A percentile compares a stretch with the other conserved stretches of the same genome.
Conservation (phyloP, 2,797 vertebrate genomes). For the Sebastes miniatus region DNA sequence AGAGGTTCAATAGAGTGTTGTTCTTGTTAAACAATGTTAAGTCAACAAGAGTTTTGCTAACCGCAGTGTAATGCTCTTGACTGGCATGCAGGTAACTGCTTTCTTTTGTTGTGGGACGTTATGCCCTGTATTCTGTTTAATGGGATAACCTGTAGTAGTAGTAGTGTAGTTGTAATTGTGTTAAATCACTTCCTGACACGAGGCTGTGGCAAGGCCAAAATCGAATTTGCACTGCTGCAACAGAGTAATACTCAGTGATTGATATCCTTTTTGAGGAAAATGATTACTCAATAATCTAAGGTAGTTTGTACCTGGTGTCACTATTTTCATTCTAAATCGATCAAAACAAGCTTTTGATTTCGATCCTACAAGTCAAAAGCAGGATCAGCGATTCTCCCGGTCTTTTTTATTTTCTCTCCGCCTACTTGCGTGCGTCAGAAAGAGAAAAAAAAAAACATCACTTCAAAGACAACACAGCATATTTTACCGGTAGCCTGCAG, state of each 20-base stretch:
- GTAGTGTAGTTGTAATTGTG: slow-evolving; percentile 12
- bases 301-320: too few species aligned
- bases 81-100: neutral
- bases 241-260: neutral
- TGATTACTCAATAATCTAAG: neutral
- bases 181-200: neutral
- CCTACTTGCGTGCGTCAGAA: too few species aligned
- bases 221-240: neutral
- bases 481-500: too few species aligned
- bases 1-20: neutral
- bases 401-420: too few species aligned
- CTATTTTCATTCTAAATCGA: too few species aligned
- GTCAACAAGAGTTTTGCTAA: neutral
- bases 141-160: neutral
- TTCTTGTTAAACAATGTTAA: neutral
- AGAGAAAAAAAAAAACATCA: too few species aligned
- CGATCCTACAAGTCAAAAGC: too few species aligned
- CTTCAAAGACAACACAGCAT: too few species aligned
- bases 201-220: neutral
- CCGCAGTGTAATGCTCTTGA: neutral
- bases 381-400: too few species aligned
- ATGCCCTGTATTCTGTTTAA: slow-evolving; percentile 16
- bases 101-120: neutral
- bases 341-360: too few species aligned
- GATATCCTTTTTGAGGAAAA: neutral